Conservation (phyloP, 2,888 invertebrate species). For the Uropetala carovei region DNA sequence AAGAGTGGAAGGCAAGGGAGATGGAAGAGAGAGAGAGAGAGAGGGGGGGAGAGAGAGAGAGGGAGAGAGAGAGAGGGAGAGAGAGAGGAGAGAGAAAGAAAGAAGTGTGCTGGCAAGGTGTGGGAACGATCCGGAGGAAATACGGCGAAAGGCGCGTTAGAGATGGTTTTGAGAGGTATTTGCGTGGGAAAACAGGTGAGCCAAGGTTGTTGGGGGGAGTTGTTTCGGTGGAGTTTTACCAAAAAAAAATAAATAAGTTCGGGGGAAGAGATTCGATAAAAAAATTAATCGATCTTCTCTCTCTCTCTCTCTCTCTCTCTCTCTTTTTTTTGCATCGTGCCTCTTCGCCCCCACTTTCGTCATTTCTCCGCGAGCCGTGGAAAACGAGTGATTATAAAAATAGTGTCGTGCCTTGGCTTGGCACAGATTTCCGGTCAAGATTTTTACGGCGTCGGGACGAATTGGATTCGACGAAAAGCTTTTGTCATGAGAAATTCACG, state of each 20-base stretch:
- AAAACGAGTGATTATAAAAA: conserved; percentile 6
- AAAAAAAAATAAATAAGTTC: too few relatives aligned
- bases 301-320: background rate
- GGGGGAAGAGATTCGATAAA: background rate
- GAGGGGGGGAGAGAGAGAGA: too few relatives aligned
- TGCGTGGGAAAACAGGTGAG: too few relatives aligned
- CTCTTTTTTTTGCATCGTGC: background rate
- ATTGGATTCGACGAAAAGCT: background rate
- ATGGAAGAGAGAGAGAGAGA: too few relatives aligned
- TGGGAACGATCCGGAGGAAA: too few relatives aligned
- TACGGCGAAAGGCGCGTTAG: too few relatives aligned
- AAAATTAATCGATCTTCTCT: background rate
- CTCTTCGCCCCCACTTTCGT: background rate
- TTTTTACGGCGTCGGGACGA: background rate
- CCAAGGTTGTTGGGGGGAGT: background rate
- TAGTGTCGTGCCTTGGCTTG: background rate
- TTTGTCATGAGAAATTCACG: background rate
- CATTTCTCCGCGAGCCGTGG: background rate
- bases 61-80: too few relatives aligned
- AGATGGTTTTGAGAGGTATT: too few relatives aligned
- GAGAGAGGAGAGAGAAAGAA: too few relatives aligned
- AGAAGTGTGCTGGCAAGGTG: too few relatives aligned
- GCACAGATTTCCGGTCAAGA: background rate
- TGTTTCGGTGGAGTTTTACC: background rate
- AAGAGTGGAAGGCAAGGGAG: too few relatives aligned